These are phyloP conservation scores for Corydoras maculifer DNA, from an alignment of 2,113 vertebrate genomes.

Conservation along the genomic window DNA sequence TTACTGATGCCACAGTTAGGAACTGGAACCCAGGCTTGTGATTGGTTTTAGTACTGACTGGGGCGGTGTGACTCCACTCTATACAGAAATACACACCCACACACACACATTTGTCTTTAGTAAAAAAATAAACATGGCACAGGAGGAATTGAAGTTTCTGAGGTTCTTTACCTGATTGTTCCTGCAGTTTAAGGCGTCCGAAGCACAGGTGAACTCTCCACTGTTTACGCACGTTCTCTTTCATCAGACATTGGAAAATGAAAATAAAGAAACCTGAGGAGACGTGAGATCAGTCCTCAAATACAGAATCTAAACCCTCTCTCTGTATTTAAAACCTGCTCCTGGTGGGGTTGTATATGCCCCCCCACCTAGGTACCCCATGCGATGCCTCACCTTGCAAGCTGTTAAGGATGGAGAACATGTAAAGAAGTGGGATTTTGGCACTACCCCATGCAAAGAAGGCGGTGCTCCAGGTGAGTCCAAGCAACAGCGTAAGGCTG, in stretches of 20 bases:
- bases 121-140: background rate
- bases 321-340: background rate
- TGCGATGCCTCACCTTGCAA: constrained; percentile 71
- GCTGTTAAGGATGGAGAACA: constrained; percentile 81
- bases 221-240: constrained; percentile 78
- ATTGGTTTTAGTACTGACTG: constrained; percentile 52
- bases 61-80: constrained; percentile 71
- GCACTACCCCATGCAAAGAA: constrained; percentile 77
- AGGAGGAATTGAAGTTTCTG: background rate
- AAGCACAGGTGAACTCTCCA: constrained; percentile 75
- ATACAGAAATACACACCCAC: constrained; percentile 24
- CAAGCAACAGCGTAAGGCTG: constrained; percentile 79
- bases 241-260: constrained; percentile 84
- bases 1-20: constrained; percentile 54
- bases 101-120: background rate
- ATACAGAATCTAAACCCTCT: constrained; percentile 50
- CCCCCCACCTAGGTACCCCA: too few species aligned
- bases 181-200: constrained; percentile 61
- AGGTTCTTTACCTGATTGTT: constrained; percentile 67
- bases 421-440: constrained; percentile 72
- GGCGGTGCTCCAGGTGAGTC: constrained; percentile 78
- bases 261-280: constrained; percentile 82
- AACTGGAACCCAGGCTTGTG: constrained; percentile 40
- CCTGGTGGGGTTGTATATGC: too few species aligned
- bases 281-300: constrained; percentile 37